phyloP scores from a whole-genome alignment of 2,113 vertebrate genomes.

The Chiloscyllium plagiosum region DNA sequence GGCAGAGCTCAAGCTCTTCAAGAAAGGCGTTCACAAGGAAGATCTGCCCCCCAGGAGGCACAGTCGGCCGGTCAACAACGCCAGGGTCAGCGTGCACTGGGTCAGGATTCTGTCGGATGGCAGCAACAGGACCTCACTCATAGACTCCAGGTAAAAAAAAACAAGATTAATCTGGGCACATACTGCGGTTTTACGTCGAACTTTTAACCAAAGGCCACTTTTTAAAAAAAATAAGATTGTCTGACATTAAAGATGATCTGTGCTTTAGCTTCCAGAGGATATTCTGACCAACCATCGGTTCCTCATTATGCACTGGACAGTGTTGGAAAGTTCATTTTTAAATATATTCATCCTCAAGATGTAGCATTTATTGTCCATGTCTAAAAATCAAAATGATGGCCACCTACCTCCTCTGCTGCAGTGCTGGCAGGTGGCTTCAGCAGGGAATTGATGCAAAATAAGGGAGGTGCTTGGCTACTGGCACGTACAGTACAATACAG shows the following conservation, averaged over 20 bases:
- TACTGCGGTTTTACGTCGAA: background rate
- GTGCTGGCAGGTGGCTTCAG: too few relatives aligned
- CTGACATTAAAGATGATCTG: background rate
- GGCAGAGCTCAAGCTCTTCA: constrained; percentile 84
- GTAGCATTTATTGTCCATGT: background rate
- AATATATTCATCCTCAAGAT: background rate
- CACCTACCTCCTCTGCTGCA: background rate
- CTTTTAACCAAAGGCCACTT: background rate
- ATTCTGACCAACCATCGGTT: background rate
- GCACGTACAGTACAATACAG: too few relatives aligned
- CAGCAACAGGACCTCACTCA: constrained; percentile 74
- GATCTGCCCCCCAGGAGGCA: constrained; percentile 53
- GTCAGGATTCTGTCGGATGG: constrained; percentile 66
- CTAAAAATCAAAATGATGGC: background rate
- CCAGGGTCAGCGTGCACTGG: constrained; percentile 83
- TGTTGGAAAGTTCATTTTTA: background rate
- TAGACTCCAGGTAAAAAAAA: constrained; percentile 77
- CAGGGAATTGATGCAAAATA: too few relatives aligned
- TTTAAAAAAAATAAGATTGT: background rate
- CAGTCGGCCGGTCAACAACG: constrained; percentile 62
- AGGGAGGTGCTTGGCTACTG: too few relatives aligned
- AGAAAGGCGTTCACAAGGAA: constrained; percentile 63
- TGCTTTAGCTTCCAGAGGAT: background rate
- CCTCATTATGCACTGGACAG: background rate
- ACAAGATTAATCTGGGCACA: background rate